These are phyloP conservation scores for Lepas anatifera DNA, from an alignment of 2,888 invertebrate species.

Conservation along the genomic window DNA sequence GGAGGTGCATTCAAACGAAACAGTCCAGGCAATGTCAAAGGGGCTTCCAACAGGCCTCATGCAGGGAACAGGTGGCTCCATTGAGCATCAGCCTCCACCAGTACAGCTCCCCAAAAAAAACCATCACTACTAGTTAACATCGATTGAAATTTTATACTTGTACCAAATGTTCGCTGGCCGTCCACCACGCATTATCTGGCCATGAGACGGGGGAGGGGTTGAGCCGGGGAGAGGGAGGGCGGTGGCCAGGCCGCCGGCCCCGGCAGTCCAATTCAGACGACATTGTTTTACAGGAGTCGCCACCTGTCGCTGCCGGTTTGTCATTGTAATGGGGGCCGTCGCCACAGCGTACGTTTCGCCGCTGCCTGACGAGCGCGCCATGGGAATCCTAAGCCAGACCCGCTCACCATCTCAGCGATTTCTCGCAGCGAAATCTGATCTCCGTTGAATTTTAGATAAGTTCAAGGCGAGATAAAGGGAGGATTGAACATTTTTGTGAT, in stretches of 20 bases:
- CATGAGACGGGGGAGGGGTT: neutral
- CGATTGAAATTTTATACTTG: slow-evolving; percentile 12
- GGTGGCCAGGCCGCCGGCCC: neutral
- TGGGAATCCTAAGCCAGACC: too few relatives aligned
- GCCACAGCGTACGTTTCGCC: too few relatives aligned
- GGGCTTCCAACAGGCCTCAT: too few relatives aligned
- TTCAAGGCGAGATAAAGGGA: too few relatives aligned
- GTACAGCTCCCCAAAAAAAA: neutral
- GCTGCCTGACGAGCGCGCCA: too few relatives aligned
- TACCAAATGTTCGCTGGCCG: neutral
- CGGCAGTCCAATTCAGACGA: neutral
- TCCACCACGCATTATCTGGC: neutral
- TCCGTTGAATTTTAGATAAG: too few relatives aligned
- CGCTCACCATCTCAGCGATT: too few relatives aligned
- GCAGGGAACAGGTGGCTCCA: neutral
- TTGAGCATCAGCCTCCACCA: neutral
- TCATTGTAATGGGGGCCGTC: neutral
- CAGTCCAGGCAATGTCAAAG: too few relatives aligned
- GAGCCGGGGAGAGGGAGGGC: neutral
- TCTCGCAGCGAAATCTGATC: too few relatives aligned
- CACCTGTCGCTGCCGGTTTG: neutral
- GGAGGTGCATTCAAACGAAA: too few relatives aligned
- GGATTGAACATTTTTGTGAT: too few relatives aligned
- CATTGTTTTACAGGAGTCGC: neutral
- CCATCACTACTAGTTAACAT: neutral